These are phyloP conservation scores for Tetrapedia diversipes DNA, from an alignment of 2,888 invertebrate species.

Conservation along the genomic window DNA sequence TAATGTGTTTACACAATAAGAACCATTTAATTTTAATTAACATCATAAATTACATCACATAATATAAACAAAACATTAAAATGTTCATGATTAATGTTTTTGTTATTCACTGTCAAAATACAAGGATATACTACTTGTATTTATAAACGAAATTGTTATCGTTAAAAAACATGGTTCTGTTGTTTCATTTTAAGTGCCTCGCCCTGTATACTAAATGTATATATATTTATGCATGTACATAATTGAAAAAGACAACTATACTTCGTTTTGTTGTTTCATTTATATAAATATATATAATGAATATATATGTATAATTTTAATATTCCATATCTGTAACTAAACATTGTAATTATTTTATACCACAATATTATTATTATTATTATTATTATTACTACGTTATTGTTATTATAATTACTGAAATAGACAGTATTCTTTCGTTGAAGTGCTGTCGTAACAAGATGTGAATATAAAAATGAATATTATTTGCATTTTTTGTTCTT, in stretches of 20 bases:
- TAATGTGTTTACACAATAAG: not conserved
- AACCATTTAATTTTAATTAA: conserved; percentile 20
- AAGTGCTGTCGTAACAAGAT: not conserved
- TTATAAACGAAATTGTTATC: not conserved
- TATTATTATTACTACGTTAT: not conserved
- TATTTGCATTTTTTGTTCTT: not conserved
- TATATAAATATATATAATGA: conserved; percentile 17
- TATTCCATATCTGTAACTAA: conserved; percentile 50
- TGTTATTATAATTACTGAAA: conserved; percentile 31
- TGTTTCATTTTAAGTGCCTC: conserved; percentile 44
- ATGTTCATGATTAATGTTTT: conserved; percentile 2
- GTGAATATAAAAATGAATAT: not conserved
- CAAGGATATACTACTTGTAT: not conserved
- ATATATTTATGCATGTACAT: conserved; percentile 64
- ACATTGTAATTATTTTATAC: conserved; percentile 71
- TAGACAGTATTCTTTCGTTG: conserved; percentile 12
- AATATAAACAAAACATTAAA: not conserved
- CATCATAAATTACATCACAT: not conserved
- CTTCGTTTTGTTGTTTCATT: conserved; percentile 15
- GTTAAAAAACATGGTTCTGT: conserved; percentile 2
- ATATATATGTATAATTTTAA: conserved; percentile 42
- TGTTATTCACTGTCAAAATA: not conserved
- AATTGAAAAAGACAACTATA: conserved; percentile 29
- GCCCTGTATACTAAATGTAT: conserved; percentile 58
- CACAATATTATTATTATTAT: conserved; percentile 69